Evolutionary conservation across 2,797 vertebrate species (phyloP).

Genomic region (Mallotus villosus): DNA sequence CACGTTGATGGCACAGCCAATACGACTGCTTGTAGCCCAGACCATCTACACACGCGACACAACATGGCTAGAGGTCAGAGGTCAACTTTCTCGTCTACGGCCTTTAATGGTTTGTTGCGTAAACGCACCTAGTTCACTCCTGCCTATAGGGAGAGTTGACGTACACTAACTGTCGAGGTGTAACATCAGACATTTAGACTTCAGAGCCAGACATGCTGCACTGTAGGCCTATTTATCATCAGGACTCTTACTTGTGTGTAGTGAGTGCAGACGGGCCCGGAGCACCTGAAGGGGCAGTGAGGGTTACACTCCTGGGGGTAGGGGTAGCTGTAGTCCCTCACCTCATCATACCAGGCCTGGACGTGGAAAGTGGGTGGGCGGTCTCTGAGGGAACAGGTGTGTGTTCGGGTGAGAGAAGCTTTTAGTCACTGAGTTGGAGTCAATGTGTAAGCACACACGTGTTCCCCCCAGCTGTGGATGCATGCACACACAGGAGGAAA

Average conservation of each 20-base stretch:
- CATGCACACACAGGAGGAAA: not conserved
- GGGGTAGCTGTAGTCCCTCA: slow-evolving; percentile 90
- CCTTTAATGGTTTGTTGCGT: not conserved
- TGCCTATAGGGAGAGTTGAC: no score
- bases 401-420: not conserved
- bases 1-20: slow-evolving; percentile 95
- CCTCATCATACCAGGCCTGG: slow-evolving; percentile 98
- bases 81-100: not conserved
- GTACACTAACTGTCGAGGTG: no score
- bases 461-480: no score
- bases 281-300: slow-evolving; percentile 92
- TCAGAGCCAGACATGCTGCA: not conserved
- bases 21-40: slow-evolving; percentile 94
- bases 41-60: slow-evolving; percentile 78
- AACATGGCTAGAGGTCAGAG: not conserved
- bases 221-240: not conserved
- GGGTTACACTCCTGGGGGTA: slow-evolving; percentile 94
- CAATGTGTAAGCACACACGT: no score
- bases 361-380: slow-evolving; percentile 94
- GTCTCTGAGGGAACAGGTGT: slow-evolving; percentile 74
- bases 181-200: not conserved
- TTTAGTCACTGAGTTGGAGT: not conserved
- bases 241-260: slow-evolving; percentile 89
- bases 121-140: not conserved
- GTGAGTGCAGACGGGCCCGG: slow-evolving; percentile 95